Evolutionary conservation across 2,888 invertebrate genomes (phyloP), one percentile per base, ranked within the genome.

Genomic region (Phania funesta): DNA sequence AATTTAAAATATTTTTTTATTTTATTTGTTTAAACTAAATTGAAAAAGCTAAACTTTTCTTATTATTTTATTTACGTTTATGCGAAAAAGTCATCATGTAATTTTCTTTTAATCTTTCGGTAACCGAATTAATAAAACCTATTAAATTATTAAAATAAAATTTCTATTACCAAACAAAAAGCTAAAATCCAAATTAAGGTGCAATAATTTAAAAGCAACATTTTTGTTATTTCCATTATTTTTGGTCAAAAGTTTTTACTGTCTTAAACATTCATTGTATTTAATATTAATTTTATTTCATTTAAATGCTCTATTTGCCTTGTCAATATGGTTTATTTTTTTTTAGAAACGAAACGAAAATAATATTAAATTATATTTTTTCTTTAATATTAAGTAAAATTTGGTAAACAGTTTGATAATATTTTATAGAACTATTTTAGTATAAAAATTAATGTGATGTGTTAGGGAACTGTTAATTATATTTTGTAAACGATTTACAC

Each of bases 401-500:
- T 58, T 78, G 74, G 80, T 75, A 75, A 29, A 74, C 9, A 68
- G 68, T 68, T 54, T 48, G 58, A 38, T 13, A 13, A 11, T 13
- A 22, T 60, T 41, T 24, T 71, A 32, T 56, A 46, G 29, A 60
- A 73, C 29, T 24, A 22, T 54, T 50, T 67, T 35, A 46, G 4
- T n/a, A 48, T 56, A 67, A 58, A 67, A 22, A 32, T 56, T 20
- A 58, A 44, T 56, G 58, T 58, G 71, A 62, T 74, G 74, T 82
- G 54, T 74, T 82, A 82, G 82, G 82, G 82, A 78, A 82, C 16
- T 67, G 13, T 56, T 26, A 35, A 46, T 50, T 48, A 46, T 62
- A 58, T 73, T 82, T 74, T 80, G 26, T 78, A 78, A 65, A 64
- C 68, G 64, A 64, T 81, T 58, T 71, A 71, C 44, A 71, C 26